Conservation (phyloP, 2,797 vertebrate genomes). For the Selene dorsalis region DNA sequence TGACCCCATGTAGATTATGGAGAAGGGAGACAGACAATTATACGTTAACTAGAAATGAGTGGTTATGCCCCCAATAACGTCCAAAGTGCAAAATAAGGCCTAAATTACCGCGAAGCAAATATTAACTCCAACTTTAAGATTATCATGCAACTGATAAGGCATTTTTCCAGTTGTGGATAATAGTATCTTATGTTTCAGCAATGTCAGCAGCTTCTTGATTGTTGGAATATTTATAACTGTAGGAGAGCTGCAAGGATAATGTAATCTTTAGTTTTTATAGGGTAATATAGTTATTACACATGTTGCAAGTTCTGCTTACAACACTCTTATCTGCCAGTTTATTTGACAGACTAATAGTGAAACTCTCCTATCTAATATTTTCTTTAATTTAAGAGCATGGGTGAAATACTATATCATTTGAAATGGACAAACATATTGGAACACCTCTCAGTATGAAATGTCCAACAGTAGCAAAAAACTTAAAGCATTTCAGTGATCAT, state of each 20-base stretch:
- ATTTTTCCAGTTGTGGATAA: neutral
- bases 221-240: neutral
- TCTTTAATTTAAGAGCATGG: neutral
- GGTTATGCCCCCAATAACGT: constrained; percentile 5
- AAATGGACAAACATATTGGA: too few species aligned
- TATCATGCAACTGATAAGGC: constrained; percentile 25
- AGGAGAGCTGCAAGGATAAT: neutral
- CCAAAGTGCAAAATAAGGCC: constrained; percentile 54
- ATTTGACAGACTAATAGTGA: neutral
- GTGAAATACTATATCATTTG: too few species aligned
- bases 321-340: neutral
- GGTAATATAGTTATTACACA: neutral
- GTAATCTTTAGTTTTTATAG: neutral
- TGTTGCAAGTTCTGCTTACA: neutral
- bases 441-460: neutral
- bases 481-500: too few species aligned
- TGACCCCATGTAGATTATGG: neutral
- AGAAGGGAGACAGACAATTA: neutral
- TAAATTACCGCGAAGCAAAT: constrained; percentile 28
- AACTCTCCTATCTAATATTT: neutral
- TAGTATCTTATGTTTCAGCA: neutral
- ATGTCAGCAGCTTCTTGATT: constrained; percentile 8
- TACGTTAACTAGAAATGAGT: constrained; percentile 19
- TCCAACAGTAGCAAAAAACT: too few species aligned
- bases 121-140: constrained; percentile 42